Evolutionary conservation across 1,140 invertebrate species (phyloP), one percentile per base, ranked within the genome.

Genomic region (Eupeodes corollae): DNA sequence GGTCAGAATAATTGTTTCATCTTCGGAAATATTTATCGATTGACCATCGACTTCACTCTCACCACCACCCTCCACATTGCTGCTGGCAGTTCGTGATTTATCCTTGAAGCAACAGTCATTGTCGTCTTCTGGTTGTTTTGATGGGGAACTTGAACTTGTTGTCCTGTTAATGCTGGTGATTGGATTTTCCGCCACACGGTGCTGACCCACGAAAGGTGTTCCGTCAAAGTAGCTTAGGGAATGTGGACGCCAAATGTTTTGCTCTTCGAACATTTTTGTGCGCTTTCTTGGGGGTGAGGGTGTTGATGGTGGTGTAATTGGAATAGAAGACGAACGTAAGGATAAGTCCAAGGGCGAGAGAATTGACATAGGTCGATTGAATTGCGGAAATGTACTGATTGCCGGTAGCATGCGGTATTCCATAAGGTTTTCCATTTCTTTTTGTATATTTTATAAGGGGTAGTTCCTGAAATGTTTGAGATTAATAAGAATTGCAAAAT

Each of bases 241-340:
- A 60, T 75, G 74, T 32, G 68, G 65, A 39, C 68, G 59, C 67
- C 72, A 73, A 39, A 65, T 53, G 42, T 75, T 75, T 44, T 57
- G 63, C 46, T 72, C 68, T 38, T 71, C 69, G 14, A 50, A 37
- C 49, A 50, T 56, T 55, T 64, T 67, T 61, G 71, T 69, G 52
- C 72, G 63, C 63, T 75, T 76, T 47, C 72, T 64, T 1, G 63
- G 53, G 5, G 75, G 75, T 32, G 76, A 76, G 8, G 76, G 76
- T 14, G 76, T 78, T 46, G 75, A 76, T n/a, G 76, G 76, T 15
- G 76, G 76, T 18, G 76, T 78, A 42, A 78, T 78, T 40, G 76
- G 74, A 49, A 69, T 68, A 12, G 67, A 68, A 31, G 69, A 58
- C 51, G 61, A 52, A 9, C 76, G 73, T 6, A 76, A 48, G 21